Conservation (phyloP, 2,888 invertebrate species). For the Gnatocerus cornutus region DNA sequence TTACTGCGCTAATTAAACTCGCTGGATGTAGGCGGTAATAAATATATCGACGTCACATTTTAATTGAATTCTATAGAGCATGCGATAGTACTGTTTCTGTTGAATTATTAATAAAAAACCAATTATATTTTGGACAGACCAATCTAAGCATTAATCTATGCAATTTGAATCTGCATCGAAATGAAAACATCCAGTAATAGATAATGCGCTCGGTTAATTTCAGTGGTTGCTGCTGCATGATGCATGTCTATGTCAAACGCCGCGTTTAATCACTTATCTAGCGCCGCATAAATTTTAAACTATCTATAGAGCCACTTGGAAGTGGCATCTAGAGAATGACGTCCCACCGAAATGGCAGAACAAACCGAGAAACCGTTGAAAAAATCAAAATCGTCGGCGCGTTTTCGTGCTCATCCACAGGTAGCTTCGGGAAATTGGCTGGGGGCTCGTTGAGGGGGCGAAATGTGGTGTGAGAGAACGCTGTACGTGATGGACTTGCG, state of each 20-base stretch:
- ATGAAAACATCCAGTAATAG: constrained; percentile 35
- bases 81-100: constrained; percentile 31
- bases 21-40: constrained; percentile 5
- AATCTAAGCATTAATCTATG: constrained; percentile 40
- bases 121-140: constrained; percentile 41
- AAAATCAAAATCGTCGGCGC: constrained; percentile 22
- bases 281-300: constrained; percentile 33
- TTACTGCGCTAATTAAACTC: too few relatives aligned
- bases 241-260: constrained; percentile 32
- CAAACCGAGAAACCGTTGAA: neutral
- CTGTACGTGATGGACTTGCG: constrained; percentile 66
- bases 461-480: constrained; percentile 20
- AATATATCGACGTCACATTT: constrained; percentile 39
- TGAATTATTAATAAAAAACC: constrained; percentile 47
- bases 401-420: constrained; percentile 29
- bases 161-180: constrained; percentile 40
- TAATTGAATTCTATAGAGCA: constrained; percentile 38
- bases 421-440: constrained; percentile 40
- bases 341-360: constrained; percentile 17
- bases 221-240: constrained; percentile 32
- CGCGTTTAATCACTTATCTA: constrained; percentile 40
- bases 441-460: constrained; percentile 25
- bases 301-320: constrained; percentile 36
- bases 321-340: constrained; percentile 31
- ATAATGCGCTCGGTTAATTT: constrained; percentile 36